Conservation (phyloP, 2,797 vertebrate species). For the Notamacropus eugenii region DNA sequence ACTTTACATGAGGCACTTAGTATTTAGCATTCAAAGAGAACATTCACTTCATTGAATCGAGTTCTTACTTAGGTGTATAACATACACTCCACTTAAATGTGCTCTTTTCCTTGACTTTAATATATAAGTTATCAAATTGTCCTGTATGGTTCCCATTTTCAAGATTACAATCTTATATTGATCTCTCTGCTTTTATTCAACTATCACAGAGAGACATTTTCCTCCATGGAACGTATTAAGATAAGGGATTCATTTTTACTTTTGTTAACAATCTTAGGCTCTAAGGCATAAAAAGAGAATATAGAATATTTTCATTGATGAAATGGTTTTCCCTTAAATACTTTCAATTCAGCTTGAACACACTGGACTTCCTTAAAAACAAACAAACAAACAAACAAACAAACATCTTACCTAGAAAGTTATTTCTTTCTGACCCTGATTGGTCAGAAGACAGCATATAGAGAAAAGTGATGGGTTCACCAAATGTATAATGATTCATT, state of each 20-base stretch:
- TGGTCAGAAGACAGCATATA: constrained; percentile 17
- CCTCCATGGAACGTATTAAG: not conserved
- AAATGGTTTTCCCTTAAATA: not conserved
- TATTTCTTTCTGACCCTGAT: not conserved
- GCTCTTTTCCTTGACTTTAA: not conserved
- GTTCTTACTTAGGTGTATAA: fast-evolving
- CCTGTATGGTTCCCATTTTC: fast-evolving
- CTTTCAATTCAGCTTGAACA: constrained; percentile 11
- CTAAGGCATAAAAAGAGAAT: not conserved
- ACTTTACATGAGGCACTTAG: not conserved
- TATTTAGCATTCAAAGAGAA: not conserved
- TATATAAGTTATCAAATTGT: not conserved
- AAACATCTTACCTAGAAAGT: not conserved
- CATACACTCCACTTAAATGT: not conserved
- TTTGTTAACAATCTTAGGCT: constrained; percentile 13
- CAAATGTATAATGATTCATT: not conserved
- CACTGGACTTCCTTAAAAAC: not conserved
- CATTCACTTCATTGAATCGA: not conserved
- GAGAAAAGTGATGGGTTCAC: constrained; percentile 38
- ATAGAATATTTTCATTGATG: not conserved
- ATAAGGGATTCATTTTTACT: not conserved
- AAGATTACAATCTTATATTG: not conserved
- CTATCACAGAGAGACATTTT: fast-evolving
- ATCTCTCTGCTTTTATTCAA: not conserved
- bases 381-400: too few species aligned